Base-by-base conservation (phyloP, 2,113 vertebrate genomes). In the Bombycilla garrulus region DNA sequence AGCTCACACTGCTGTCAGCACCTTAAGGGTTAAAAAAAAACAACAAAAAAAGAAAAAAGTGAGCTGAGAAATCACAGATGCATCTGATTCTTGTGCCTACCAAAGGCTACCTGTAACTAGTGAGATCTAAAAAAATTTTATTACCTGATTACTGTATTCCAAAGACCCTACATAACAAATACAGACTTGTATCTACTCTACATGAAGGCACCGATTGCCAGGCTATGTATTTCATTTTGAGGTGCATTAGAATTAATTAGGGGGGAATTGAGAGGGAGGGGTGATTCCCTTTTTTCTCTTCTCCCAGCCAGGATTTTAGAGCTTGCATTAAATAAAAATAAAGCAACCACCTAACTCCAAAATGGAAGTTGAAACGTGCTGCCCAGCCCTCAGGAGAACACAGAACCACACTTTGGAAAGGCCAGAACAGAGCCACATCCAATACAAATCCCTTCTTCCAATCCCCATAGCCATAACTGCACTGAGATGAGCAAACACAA, bases 401-500 rank as follows among this genome's bases (percentile, higher is more conserved):
- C 7, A 56, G 66, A 92, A 8, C 7, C 45, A 35, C 33, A 29
- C 7, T 81, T 17, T 50, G 66, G 66, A 72, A 93, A 91, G 83
- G 58, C 69, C 85, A 82, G 71, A 93, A 64, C 35, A 76, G 60
- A 93, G 15, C 65, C 28, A 73, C 44, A 74, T 31, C 57, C 60
- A 73, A 56, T 58, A 42, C 7, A 90, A 80, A 85, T 40, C 24
- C 84, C 78, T 35, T 97, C 82, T 44, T 73, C 79, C 91, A 81
- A 62, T 90, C 60, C 42, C 51, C 76, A 35, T 21, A 86, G 86
- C 86, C 87, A 82, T 64, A 76, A 86, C 16, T 89, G 83, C 57
- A 92, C 40, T 72, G 89, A 94, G 60, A 91, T 69, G 96, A 94
- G 93, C 86, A 84, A 91, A 85, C 67, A 86, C 28, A 91, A 96